These are phyloP conservation scores for Menidia menidia DNA, from an alignment of 2,797 vertebrate species.

Conservation along the genomic window DNA sequence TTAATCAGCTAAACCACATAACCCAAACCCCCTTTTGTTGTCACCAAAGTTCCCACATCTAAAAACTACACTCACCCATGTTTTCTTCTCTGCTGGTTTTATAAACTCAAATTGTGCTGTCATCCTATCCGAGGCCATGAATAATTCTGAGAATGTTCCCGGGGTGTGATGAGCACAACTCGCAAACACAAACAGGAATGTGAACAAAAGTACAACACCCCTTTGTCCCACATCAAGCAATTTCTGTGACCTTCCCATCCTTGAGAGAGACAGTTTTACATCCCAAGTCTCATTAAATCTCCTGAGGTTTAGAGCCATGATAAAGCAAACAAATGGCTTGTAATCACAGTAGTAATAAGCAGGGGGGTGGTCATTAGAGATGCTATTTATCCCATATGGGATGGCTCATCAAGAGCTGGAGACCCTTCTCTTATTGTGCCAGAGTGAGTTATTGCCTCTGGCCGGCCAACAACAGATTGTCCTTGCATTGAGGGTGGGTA, in stretches of 20 bases:
- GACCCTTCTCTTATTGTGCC: conserved; percentile 62
- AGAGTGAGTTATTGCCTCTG: conserved; percentile 75
- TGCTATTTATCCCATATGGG: conserved; percentile 71
- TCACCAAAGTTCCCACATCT: conserved; percentile 29
- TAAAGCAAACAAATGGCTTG: conserved; percentile 82
- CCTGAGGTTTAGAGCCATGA: conserved; percentile 71
- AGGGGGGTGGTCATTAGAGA: conserved; percentile 76
- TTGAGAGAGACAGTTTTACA: conserved; percentile 67
- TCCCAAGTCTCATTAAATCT: conserved; percentile 68
- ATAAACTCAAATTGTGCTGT: conserved; percentile 39
- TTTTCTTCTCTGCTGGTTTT: conserved; percentile 45
- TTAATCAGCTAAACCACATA: conserved; percentile 30
- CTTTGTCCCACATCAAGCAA: conserved; percentile 52
- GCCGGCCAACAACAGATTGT: conserved; percentile 46
- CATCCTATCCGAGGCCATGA: conserved; percentile 42
- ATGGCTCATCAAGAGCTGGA: conserved; percentile 42
- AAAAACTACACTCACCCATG: conserved; percentile 30
- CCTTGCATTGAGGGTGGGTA: conserved; percentile 48
- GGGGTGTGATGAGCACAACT: conserved; percentile 39
- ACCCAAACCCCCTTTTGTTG: conserved; percentile 30
- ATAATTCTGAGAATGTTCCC: conserved; percentile 61
- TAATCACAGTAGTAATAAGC: conserved; percentile 77
- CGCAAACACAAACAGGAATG: conserved; percentile 41
- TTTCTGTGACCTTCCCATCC: conserved; percentile 66
- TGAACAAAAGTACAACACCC: conserved; percentile 14